Evolutionary conservation across 2,113 vertebrate genomes (phyloP).

Genomic region (Chrysochloris asiatica): DNA sequence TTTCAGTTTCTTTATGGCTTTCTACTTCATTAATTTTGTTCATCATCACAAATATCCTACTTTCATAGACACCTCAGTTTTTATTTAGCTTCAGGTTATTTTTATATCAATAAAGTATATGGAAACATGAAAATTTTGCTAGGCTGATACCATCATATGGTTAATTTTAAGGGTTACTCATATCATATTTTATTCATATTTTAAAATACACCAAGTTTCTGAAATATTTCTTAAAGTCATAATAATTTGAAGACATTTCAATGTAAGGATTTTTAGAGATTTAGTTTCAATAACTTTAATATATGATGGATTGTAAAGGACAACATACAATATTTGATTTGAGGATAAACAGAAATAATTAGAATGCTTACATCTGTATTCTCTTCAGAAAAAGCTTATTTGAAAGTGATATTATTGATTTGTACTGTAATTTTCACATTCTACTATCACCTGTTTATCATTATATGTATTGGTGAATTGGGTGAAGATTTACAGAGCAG

Average conservation of each 20-base stretch:
- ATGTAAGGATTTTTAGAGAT: background rate
- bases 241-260: background rate
- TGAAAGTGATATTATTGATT: too few relatives aligned
- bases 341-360: background rate
- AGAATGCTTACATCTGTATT: background rate
- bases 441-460: too few relatives aligned
- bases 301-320: background rate
- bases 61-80: background rate
- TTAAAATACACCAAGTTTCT: background rate
- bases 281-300: background rate
- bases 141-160: background rate
- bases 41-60: background rate
- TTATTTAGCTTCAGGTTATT: background rate
- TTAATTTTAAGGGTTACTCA: background rate
- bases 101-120: background rate
- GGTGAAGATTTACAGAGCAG: too few relatives aligned
- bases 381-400: too few relatives aligned
- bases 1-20: background rate
- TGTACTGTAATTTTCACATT: too few relatives aligned
- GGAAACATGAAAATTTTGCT: background rate
- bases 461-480: too few relatives aligned
- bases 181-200: background rate
- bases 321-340: background rate
- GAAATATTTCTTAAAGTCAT: background rate
- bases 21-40: background rate